Conservation (phyloP, 1,140 invertebrate species). For the Lineus longissimus region DNA sequence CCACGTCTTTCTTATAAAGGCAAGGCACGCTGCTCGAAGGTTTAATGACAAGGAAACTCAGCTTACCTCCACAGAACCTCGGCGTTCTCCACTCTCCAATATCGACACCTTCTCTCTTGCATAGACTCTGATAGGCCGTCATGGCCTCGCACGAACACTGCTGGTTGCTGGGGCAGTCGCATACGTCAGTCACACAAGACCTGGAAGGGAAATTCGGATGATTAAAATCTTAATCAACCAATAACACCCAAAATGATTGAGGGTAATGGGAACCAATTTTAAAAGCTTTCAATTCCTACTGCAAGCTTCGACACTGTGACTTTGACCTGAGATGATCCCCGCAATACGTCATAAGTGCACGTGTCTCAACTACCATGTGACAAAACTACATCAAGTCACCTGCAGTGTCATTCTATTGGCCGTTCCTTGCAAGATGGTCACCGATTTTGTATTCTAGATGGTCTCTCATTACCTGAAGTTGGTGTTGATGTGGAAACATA, state of each 20-base stretch:
- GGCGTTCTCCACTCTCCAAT: neutral
- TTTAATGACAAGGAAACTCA: neutral
- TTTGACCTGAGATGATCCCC: neutral
- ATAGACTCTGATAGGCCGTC: constrained; percentile 79
- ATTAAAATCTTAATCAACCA: neutral
- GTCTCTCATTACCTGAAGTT: no score
- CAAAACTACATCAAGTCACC: no score
- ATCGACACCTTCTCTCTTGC: constrained; percentile 63
- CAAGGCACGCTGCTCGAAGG: no score
- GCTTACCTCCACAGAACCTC: neutral
- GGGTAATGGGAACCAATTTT: neutral
- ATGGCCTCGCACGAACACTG: constrained; percentile 83
- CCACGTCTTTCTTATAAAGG: no score
- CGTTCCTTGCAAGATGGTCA: no score
- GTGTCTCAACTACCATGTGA: no score
- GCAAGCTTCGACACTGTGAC: neutral
- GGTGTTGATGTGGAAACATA: neutral
- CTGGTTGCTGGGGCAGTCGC: constrained; percentile 71
- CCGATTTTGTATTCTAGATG: no score
- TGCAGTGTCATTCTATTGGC: no score
- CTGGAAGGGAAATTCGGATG: constrained; percentile 48
- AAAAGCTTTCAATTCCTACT: neutral
- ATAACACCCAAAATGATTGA: neutral
- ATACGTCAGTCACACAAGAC: constrained; percentile 84
- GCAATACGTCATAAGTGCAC: neutral